phyloP scores from a whole-genome alignment of 2,888 invertebrate species.

The Ferdinandea cuprea region DNA sequence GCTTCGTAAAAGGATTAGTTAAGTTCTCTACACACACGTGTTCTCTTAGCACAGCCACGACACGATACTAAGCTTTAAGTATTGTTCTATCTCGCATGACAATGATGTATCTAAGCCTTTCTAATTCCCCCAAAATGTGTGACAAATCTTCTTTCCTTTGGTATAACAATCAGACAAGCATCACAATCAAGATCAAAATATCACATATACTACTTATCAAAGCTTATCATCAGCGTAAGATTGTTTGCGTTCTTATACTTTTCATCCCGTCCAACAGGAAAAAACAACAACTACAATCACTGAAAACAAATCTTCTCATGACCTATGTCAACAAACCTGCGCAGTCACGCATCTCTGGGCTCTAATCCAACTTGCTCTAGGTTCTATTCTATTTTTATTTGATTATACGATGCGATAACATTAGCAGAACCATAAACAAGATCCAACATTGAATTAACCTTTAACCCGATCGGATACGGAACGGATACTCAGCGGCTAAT shows the following conservation, averaged over 20 bases:
- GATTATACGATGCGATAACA: constrained; percentile 33
- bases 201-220: neutral
- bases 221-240: constrained; percentile 28
- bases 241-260: neutral
- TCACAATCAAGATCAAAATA: neutral
- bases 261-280: neutral
- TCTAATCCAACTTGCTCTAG: constrained; percentile 20
- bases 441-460: constrained; percentile 53
- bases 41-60: no score
- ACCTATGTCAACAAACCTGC: constrained; percentile 68
- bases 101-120: no score
- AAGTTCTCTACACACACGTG: no score
- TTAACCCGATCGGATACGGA: constrained; percentile 57
- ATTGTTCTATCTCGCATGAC: no score
- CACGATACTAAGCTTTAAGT: no score
- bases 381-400: neutral
- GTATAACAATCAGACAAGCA: no score
- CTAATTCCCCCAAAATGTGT: no score
- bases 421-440: constrained; percentile 29
- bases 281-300: constrained; percentile 18
- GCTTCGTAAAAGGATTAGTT: no score
- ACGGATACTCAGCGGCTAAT: constrained; percentile 20
- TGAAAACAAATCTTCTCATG: constrained; percentile 56
- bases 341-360: constrained; percentile 4
- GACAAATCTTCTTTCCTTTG: no score